Conservation (phyloP, 30 jellyfish, hydroid and myxozoan species). For the Sanderia malayensis region DNA sequence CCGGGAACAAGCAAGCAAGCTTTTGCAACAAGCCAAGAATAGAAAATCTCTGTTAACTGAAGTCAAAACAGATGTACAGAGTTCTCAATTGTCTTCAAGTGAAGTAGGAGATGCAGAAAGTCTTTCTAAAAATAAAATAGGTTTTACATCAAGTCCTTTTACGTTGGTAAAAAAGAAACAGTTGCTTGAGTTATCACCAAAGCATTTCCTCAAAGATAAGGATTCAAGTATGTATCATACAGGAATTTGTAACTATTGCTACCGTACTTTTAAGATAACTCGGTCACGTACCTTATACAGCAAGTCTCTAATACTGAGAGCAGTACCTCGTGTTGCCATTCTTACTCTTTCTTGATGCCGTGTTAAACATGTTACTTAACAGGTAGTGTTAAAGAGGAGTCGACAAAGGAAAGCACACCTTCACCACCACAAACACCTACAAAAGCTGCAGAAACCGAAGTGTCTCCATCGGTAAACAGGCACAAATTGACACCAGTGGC, state of each 20-base stretch:
- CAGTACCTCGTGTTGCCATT: too few relatives aligned
- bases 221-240: conserved; percentile 13
- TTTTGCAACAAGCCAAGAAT: conserved; percentile 73
- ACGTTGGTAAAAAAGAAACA: conserved; percentile 76
- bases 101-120: background rate
- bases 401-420: too few relatives aligned
- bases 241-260: too few relatives aligned
- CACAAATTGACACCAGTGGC: conserved; percentile 54
- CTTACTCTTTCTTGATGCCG: too few relatives aligned
- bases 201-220: conserved; percentile 62
- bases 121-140: background rate
- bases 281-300: too few relatives aligned
- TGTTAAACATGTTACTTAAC: too few relatives aligned
- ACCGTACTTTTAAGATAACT: too few relatives aligned
- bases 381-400: too few relatives aligned
- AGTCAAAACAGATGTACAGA: conserved; percentile 3
- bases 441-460: conserved; percentile 12
- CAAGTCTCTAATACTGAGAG: too few relatives aligned
- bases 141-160: conserved; percentile 65
- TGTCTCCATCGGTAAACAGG: conserved; percentile 29
- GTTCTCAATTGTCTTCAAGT: background rate
- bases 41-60: conserved; percentile 60
- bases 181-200: conserved; percentile 59
- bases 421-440: too few relatives aligned
- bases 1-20: conserved; percentile 89